Evolutionary conservation across 2,797 vertebrate species (phyloP).

Genomic region (Coccyzus lansbergi): DNA sequence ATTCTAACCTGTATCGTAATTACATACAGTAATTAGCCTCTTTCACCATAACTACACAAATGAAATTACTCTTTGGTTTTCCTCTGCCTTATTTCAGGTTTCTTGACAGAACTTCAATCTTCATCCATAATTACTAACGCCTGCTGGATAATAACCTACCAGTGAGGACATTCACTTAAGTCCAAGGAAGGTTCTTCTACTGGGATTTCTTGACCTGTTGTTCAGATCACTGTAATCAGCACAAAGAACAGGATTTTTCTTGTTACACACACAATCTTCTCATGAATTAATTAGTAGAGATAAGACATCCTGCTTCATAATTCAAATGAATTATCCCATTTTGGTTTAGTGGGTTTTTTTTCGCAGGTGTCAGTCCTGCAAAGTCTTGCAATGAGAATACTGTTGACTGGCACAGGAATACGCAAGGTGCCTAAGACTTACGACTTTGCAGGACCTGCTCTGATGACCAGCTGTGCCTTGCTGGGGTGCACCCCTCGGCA

Average conservation of each 20-base stretch:
- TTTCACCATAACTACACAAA: neutral
- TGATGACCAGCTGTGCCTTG: too few species aligned
- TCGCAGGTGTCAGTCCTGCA: fast-evolving
- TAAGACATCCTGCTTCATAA: fast-evolving
- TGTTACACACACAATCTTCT: neutral
- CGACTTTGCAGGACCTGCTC: neutral
- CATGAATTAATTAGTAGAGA: neutral
- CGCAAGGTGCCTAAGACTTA: neutral
- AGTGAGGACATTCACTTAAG: neutral
- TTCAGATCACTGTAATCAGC: neutral
- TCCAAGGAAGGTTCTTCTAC: neutral
- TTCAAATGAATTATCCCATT: neutral
- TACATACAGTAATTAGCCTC: neutral
- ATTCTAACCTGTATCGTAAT: neutral
- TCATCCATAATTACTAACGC: fast-evolving
- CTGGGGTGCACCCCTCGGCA: fast-evolving
- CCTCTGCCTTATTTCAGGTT: neutral
- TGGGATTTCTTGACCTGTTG: neutral
- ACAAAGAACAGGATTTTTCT: neutral
- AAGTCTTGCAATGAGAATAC: neutral
- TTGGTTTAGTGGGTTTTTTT: too few species aligned
- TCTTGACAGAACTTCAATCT: neutral
- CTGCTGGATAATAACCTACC: neutral
- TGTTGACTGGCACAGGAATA: neutral
- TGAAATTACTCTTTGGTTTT: neutral